Percentiles rank a stretch among this genome's conserved stretches.
phyloP scores from a whole-genome alignment of 2,888 invertebrate genomes.

The Erebia ligea region DNA sequence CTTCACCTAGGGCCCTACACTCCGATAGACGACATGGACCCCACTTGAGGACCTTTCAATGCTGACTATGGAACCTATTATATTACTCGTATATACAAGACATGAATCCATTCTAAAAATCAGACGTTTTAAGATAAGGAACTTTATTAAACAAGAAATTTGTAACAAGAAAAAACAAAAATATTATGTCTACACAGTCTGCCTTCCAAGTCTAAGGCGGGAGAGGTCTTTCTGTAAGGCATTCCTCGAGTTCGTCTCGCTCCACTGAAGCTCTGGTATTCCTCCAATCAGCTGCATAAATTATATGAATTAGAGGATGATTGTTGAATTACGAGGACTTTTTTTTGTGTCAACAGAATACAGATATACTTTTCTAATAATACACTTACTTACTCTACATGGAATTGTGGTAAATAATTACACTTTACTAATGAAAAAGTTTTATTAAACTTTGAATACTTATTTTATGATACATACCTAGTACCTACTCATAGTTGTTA shows the following conservation, averaged over 20 bases:
- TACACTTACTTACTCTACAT: not conserved
- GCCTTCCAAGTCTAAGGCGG: conserved; percentile 61
- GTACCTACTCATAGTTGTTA: conserved; percentile 40
- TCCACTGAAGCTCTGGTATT: conserved; percentile 71
- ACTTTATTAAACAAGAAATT: conserved; percentile 1
- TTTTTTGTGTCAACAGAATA: not conserved
- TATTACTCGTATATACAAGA: too few relatives aligned
- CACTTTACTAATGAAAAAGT: conserved; percentile 46
- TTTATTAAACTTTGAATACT: conserved; percentile 65
- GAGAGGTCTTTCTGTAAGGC: conserved; percentile 67
- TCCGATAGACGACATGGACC: too few relatives aligned
- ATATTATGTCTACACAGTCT: conserved; percentile 51
- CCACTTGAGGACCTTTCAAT: too few relatives aligned
- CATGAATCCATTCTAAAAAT: not conserved
- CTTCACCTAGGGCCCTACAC: too few relatives aligned
- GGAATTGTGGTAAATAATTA: conserved; percentile 40
- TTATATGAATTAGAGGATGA: not conserved
- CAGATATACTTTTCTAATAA: not conserved
- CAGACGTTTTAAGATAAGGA: not conserved
- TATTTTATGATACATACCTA: conserved; percentile 59
- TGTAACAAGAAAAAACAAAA: not conserved
- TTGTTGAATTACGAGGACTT: too few relatives aligned
- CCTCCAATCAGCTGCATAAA: conserved; percentile 64
- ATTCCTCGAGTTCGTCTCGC: conserved; percentile 68
- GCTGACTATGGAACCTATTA: too few relatives aligned